A percentile compares a stretch with the other conserved stretches of the same genome.
Evolutionary conservation across 1,140 invertebrate species (phyloP).

Genomic region (Mamestra configurata): DNA sequence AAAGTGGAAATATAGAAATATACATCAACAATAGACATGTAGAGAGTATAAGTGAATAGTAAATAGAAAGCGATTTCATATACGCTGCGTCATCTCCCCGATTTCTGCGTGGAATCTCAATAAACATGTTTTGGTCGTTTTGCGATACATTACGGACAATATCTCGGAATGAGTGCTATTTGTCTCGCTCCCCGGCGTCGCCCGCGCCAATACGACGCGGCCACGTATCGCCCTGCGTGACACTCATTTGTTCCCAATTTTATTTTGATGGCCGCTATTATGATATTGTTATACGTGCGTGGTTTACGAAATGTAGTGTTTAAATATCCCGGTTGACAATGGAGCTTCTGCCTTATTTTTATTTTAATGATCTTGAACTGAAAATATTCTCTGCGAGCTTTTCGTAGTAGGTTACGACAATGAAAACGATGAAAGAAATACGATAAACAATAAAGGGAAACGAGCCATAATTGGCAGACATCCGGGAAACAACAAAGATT

Average conservation of each 20-base stretch:
- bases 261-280: slow-evolving; percentile 77
- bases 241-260: slow-evolving; percentile 76
- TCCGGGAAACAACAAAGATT: too few species aligned
- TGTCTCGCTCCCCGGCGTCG: slow-evolving; percentile 59
- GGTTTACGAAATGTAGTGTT: slow-evolving; percentile 53
- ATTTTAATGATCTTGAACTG: not conserved
- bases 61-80: slow-evolving; percentile 35
- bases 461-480: too few species aligned
- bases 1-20: slow-evolving; percentile 24
- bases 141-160: slow-evolving; percentile 61
- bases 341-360: not conserved
- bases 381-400: not conserved
- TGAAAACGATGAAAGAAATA: too few species aligned
- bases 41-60: slow-evolving; percentile 43
- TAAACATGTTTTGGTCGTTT: slow-evolving; percentile 59
- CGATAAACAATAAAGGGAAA: too few species aligned
- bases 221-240: slow-evolving; percentile 54
- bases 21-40: slow-evolving; percentile 2
- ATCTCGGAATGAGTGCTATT: slow-evolving; percentile 63
- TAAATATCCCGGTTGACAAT: slow-evolving; percentile 27
- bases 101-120: slow-evolving; percentile 47
- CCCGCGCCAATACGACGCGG: slow-evolving; percentile 53
- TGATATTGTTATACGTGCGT: slow-evolving; percentile 69
- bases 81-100: slow-evolving; percentile 24
- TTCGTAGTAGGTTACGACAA: too few species aligned